phyloP scores from a whole-genome alignment of 2,888 invertebrate genomes.

The Tricholauxania praeusta region DNA sequence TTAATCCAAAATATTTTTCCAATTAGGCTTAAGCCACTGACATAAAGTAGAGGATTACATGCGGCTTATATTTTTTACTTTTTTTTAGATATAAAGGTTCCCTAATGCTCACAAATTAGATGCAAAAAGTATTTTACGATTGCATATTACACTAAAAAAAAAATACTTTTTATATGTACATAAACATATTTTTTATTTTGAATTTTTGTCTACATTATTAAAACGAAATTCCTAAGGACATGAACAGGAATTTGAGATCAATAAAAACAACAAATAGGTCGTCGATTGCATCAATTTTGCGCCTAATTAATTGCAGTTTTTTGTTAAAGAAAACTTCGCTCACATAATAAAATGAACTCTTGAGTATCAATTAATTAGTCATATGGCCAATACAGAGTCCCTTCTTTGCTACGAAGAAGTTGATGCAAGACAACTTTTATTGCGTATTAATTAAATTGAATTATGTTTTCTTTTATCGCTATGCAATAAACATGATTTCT shows the following conservation, averaged over 20 bases:
- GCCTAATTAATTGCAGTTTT: constrained; percentile 18
- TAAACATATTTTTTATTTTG: no score
- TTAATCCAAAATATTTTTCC: neutral
- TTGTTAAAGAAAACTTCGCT: neutral
- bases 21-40: constrained; percentile 20
- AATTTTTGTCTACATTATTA: no score
- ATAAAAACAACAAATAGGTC: neutral
- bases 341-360: constrained; percentile 9
- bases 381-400: no score
- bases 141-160: no score
- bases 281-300: neutral
- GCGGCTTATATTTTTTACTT: neutral
- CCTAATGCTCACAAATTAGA: no score
- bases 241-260: neutral
- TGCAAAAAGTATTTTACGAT: no score
- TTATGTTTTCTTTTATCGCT: constrained; percentile 21
- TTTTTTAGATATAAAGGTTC: no score
- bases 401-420: no score
- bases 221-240: constrained; percentile 17
- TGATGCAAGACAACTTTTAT: no score
- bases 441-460: constrained; percentile 35
- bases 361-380: constrained; percentile 15
- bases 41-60: constrained; percentile 31
- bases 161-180: no score
- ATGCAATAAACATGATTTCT: constrained; percentile 22